Evolutionary conservation across 1,140 invertebrate species (phyloP), one percentile per base, ranked within the genome.

Genomic region (Drosophila repleta): DNA sequence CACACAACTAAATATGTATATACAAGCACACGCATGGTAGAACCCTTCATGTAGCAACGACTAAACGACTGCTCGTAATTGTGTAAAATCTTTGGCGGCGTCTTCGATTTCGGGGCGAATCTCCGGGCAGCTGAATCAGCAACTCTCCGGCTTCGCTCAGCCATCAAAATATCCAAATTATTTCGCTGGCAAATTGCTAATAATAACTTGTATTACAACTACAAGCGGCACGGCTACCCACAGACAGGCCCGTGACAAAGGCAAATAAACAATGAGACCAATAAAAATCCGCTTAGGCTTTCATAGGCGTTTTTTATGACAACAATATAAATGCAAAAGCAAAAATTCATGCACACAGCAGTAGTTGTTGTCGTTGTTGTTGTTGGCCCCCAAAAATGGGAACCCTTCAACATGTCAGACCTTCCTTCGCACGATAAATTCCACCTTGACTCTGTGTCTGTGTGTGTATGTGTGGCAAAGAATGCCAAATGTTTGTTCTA

Each of bases 221-320:
- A 20, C 51, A 73, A 52, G 37, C 52, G 58, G 63, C 61, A 53
- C 64, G 35, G 41, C 51, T 3, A 29, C 1, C 39, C 57, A 41
- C 61, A 71, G 45, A 68, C 56, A 51, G 55, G 75, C 55, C 83
- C 83, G 83, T 88, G 83, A 88, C 83, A 88, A 60, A 88, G 79
- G 81, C 83, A 88, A 88, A 88, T 88, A 88, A 88, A 88, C 79
- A 88, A 88, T 88, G 83, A 79, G 79, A 79, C 83, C 79, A 88
- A 88, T 88, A 89, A 89, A 89, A 89, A 89, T 89, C 76, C 84
- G 85, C 84, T 89, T 89, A 89, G 84, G 85, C 85, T 89, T 89
- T 90, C 84, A 89, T 90, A 90, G 87, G 87, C 87, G 87, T 90
- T 90, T 90, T 90, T 90, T 90, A 90, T 90, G 87, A 90, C 87